A percentile compares a stretch with the other conserved stretches of the same genome.
phyloP scores from a whole-genome alignment of 2,888 invertebrate genomes.

The Trileptium ribeirensis region DNA sequence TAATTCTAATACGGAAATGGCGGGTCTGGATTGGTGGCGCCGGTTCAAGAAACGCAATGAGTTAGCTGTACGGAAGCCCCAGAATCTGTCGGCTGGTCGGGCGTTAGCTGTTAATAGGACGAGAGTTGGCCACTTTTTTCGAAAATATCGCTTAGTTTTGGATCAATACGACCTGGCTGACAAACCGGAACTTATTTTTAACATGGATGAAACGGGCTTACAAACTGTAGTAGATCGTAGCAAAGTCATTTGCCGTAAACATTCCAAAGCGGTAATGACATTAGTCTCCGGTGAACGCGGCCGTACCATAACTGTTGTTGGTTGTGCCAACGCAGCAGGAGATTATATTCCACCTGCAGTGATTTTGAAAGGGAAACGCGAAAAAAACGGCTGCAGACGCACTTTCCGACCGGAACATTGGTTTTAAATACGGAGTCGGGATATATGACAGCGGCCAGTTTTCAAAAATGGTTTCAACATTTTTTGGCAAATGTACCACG shows the following conservation, averaged over 20 bases:
- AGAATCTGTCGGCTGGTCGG: neutral
- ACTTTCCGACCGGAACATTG: neutral
- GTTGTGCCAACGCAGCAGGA: neutral
- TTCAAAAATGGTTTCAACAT: neutral
- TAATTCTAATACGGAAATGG: too few relatives aligned
- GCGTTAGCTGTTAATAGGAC: neutral
- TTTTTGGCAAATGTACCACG: neutral
- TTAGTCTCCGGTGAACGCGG: neutral
- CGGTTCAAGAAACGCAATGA: neutral
- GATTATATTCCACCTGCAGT: neutral
- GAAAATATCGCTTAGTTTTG: neutral
- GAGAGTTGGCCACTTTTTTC: neutral
- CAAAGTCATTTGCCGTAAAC: neutral
- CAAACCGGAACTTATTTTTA: neutral
- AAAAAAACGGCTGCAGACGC: too few relatives aligned
- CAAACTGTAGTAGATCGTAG: neutral
- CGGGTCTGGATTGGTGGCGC: too few relatives aligned
- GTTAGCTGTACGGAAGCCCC: neutral
- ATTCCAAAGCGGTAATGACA: neutral
- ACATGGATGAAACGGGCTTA: neutral
- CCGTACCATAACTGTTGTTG: neutral
- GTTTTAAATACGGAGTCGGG: neutral
- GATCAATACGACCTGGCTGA: neutral
- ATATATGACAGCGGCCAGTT: neutral
- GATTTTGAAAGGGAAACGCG: too few relatives aligned